Percentiles rank a stretch among this genome's conserved stretches.
Conservation (phyloP, 2,113 vertebrate species). For the Chaetops frenatus region DNA sequence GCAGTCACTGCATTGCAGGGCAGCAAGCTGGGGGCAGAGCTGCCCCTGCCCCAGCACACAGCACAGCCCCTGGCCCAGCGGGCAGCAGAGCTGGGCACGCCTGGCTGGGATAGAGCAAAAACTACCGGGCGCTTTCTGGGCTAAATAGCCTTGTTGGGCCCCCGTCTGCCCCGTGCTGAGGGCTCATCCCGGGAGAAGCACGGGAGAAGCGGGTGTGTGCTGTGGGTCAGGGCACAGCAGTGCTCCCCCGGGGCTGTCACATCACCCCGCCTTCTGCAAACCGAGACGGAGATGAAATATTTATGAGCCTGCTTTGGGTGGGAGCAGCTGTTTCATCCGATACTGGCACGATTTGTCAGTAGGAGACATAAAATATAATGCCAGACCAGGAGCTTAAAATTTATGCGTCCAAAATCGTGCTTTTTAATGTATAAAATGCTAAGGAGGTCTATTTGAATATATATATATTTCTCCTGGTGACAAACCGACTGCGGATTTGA, state of each 20-base stretch:
- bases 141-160: background rate
- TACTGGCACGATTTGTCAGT: background rate
- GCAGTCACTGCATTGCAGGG: background rate
- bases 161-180: background rate
- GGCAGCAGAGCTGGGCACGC: accelerated
- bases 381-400: conserved; percentile 4
- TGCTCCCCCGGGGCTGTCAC: accelerated
- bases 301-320: conserved; percentile 10
- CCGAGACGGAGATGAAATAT: background rate
- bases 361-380: background rate
- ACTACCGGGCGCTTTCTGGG: background rate
- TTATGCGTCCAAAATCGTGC: background rate
- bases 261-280: background rate
- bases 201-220: accelerated
- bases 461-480: background rate
- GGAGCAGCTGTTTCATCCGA: conserved; percentile 38
- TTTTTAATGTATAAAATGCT: background rate
- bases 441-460: background rate
- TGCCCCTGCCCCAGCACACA: background rate
- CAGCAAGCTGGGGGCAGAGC: background rate
- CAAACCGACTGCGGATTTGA: background rate
- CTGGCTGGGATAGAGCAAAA: background rate
- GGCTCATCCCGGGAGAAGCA: background rate
- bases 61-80: background rate
- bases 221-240: accelerated